A percentile compares a stretch with the other conserved stretches of the same genome.
Conservation (phyloP, 2,113 vertebrate genomes). For the Syngnathus scovelli region DNA sequence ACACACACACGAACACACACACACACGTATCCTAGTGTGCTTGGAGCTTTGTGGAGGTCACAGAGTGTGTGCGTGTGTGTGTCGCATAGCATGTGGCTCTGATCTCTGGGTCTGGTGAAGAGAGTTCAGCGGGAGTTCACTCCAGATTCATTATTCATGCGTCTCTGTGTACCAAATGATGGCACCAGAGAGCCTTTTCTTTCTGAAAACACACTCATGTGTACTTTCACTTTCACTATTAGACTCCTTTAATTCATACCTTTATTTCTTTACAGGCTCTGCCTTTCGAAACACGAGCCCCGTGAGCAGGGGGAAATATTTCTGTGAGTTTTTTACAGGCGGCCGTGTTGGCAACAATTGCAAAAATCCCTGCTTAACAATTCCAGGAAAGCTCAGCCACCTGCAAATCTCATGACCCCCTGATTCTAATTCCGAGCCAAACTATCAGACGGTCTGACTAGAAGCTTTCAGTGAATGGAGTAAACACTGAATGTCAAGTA, state of each 20-base stretch:
- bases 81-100: slow-evolving; percentile 51
- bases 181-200: slow-evolving; percentile 20
- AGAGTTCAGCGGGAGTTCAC: slow-evolving; percentile 68
- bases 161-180: slow-evolving; percentile 40
- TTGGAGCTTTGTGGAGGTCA: slow-evolving; percentile 46
- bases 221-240: slow-evolving; percentile 9
- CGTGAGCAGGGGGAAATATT: slow-evolving; percentile 14
- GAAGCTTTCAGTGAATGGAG: slow-evolving; percentile 54
- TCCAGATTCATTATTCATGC: slow-evolving; percentile 60
- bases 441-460: slow-evolving; percentile 59
- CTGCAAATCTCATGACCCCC: slow-evolving; percentile 70
- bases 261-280: slow-evolving; percentile 5
- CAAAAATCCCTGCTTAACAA: slow-evolving; percentile 62
- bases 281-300: background rate
- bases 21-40: slow-evolving; percentile 20
- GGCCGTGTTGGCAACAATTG: slow-evolving; percentile 41
- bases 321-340: slow-evolving; percentile 28
- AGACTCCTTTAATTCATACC: background rate
- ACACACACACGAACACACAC: slow-evolving; percentile 23
- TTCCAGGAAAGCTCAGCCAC: slow-evolving; percentile 66
- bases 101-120: slow-evolving; percentile 50
- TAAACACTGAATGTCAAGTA: slow-evolving; percentile 54
- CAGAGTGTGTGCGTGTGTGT: slow-evolving; percentile 31
- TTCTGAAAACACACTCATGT: slow-evolving; percentile 3
- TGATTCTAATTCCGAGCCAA: slow-evolving; percentile 56